Evolutionary conservation across 2,888 invertebrate genomes (phyloP), one percentile per base, ranked within the genome.

Genomic region (Eupithecia centaureata): DNA sequence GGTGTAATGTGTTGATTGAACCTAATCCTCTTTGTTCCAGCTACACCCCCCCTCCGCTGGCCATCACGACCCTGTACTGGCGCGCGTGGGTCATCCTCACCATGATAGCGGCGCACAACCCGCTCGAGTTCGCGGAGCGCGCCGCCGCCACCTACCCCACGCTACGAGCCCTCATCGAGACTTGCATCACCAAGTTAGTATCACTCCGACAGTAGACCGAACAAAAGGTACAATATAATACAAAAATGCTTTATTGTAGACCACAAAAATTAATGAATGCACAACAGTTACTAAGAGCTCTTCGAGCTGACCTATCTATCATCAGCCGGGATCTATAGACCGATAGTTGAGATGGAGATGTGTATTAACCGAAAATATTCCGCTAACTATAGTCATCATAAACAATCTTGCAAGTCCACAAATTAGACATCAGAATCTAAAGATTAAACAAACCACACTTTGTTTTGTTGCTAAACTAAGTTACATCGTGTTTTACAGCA

Each of bases 51-150:
- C 99, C 99, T 0, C 95, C 96, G 75, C 91, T 99, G 80, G 98
- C 98, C 1, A 98, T 99, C 79, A 96, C 97, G n/a, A 96, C 96
- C 68, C 93, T 97, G 65, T 99, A 98, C 89, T 99, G 99, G 99
- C 98, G 98, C 89, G 96, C 97, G 25, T 99, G 99, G 98, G 66
- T 88, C 67, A 79, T 91, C 78, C 92, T 99, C 76, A 90, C 98
- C 52, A 96, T 98, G 89, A 91, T 99, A 73, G 96, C 97, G 18
- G 98, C 99, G 0, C 98, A 98, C 89, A 99, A 99, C 94, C 98
- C 99, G 0, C 92, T 95, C 0, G 95, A 95, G 15, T 97, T 98
- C 90, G 99, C 99, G 13, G 95, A 95, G 74, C 94, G 96, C 64
- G 97, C 97, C 38, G 98, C 98, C 96, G 95, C 96, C 78, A 96